Evolutionary conservation across 2,888 invertebrate species (phyloP), one percentile per base, ranked within the genome.

Genomic region (Agelastica alni): DNA sequence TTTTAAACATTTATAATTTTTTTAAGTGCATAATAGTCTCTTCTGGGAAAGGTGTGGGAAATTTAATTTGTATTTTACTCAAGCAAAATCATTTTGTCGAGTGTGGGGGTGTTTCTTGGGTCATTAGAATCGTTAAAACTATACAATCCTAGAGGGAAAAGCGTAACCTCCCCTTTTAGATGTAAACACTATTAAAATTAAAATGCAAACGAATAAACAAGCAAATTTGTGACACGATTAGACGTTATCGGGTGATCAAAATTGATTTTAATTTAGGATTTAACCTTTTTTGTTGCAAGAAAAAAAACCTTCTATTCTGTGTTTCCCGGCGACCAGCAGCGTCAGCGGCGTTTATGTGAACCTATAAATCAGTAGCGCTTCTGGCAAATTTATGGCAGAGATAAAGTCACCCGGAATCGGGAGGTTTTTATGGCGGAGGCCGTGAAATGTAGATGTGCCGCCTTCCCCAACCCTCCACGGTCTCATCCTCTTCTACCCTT

Each of bases 301-400:
- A 10, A 12, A 18, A 39, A 39, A 26, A 26, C 6, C 37, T 39
- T 39, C 37, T 20, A 39, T 39, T 18, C 36, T 36, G 16, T 36
- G 36, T 36, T 34, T 5, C 34, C 42, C 53, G 34, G 47, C 17
- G 47, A 47, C 45, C 28, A 39, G 37, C 36, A 36, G n/a, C 36
- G 5, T 16, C 36, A 36, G 5, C 51, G 37, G 53, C 76, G 74
- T 77, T 77, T 77, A 77, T 75, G 75, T 74, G 76, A 73, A 75
- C 75, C 73, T 73, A 77, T 77, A 77, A 77, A 77, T 77, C 77
- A 77, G 77, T 70, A 74, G 74, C 74, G 77, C 76, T 76, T 76
- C 77, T 77, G 77, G 76, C 76, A 75, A 77, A 77, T 77, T 77
- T 77, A 77, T 77, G 70, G 76, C 71, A 72, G 66, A 77, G 77